Percentiles rank a stretch among this genome's conserved stretches.
Evolutionary conservation across 2,113 vertebrate genomes (phyloP).

Genomic region (Erythrocercus mccallii): DNA sequence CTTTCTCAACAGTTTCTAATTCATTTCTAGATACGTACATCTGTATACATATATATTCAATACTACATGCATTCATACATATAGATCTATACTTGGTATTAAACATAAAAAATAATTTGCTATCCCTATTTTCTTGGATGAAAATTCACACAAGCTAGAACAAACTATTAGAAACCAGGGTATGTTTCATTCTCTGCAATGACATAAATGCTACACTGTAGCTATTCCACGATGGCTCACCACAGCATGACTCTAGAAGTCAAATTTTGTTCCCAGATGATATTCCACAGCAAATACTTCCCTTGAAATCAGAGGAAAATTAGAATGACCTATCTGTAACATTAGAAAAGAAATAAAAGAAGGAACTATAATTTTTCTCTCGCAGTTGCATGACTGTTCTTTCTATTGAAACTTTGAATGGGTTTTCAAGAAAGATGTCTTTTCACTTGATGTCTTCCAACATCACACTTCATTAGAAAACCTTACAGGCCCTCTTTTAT

Average conservation of each 20-base stretch:
- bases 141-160: not conserved
- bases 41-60: not conserved
- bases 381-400: not conserved
- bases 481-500: not conserved
- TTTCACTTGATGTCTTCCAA: not conserved
- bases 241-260: not conserved
- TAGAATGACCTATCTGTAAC: not conserved
- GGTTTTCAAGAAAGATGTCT: not conserved
- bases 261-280: not conserved
- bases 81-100: not conserved
- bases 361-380: not conserved
- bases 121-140: not conserved
- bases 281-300: not conserved
- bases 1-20: not conserved
- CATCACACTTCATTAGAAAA: not conserved
- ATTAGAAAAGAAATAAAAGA: not conserved
- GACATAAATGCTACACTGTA: not conserved
- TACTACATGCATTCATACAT: not conserved
- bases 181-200: not conserved
- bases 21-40: fast-evolving
- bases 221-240: not conserved
- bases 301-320: not conserved
- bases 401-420: not conserved
- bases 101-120: not conserved
- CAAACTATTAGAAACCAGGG: not conserved